Evolutionary conservation across 2,797 vertebrate genomes (phyloP).

Genomic region (Pitangus sulphuratus): DNA sequence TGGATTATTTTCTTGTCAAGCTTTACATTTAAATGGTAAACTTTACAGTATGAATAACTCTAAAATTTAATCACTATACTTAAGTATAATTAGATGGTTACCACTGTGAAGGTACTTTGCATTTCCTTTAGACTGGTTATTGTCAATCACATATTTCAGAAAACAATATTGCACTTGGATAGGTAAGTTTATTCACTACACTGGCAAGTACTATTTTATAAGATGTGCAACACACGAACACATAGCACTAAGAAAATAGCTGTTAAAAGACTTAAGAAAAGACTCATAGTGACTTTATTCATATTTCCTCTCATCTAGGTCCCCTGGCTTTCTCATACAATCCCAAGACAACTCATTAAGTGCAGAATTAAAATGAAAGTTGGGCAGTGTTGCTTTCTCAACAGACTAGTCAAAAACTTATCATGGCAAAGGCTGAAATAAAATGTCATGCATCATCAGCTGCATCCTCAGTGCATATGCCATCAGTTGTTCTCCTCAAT

Average conservation of each 20-base stretch:
- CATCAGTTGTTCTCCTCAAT: neutral
- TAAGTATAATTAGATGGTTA: neutral
- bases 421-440: neutral
- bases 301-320: neutral
- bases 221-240: neutral
- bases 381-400: neutral
- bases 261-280: neutral
- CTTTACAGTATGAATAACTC: neutral
- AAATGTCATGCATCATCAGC: neutral
- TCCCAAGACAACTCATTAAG: neutral
- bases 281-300: neutral
- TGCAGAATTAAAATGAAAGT: neutral
- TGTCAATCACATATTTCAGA: neutral
- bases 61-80: neutral
- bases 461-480: neutral
- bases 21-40: neutral
- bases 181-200: neutral
- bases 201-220: neutral
- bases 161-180: neutral
- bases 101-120: neutral
- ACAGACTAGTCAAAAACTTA: neutral
- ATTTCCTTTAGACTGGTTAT: neutral
- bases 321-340: neutral
- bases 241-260: neutral
- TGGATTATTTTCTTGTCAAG: neutral